Evolutionary conservation across 2,797 vertebrate species (phyloP).

Genomic region (Uromys caudimaculatus): DNA sequence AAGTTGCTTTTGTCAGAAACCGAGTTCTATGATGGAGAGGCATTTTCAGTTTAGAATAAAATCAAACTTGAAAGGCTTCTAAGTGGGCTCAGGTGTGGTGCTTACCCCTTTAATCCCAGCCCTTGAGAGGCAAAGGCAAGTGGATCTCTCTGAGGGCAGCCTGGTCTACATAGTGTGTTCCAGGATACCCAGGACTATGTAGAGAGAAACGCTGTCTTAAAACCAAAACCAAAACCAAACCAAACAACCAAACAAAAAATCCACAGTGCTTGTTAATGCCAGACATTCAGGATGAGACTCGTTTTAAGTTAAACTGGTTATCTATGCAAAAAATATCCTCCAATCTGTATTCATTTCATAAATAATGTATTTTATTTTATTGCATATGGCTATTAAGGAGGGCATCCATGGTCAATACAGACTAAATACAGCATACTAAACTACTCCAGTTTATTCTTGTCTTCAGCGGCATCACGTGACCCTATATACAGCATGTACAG

Average conservation of each 20-base stretch:
- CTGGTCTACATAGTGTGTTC: not conserved
- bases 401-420: slow-evolving; percentile 96
- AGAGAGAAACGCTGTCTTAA: not conserved
- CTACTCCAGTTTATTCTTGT: slow-evolving; percentile 93
- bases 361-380: slow-evolving; percentile 97
- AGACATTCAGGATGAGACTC: not conserved
- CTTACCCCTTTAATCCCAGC: not conserved
- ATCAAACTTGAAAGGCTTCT: slow-evolving; percentile 58
- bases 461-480: slow-evolving; percentile 94
- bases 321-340: slow-evolving; percentile 76
- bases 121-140: not conserved
- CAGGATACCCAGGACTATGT: not conserved
- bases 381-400: slow-evolving; percentile 97
- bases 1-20: not conserved
- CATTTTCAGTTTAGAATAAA: not conserved
- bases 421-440: slow-evolving; percentile 95
- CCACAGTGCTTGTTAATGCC: not conserved
- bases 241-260: too few relatives aligned
- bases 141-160: not conserved
- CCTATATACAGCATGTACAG: slow-evolving; percentile 96
- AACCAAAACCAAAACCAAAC: not conserved
- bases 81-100: not conserved
- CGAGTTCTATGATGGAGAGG: not conserved
- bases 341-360: slow-evolving; percentile 90
- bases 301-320: slow-evolving; percentile 64